These are phyloP conservation scores for Ceratina australensis DNA, from an alignment of 1,140 invertebrate genomes.

Conservation along the genomic window DNA sequence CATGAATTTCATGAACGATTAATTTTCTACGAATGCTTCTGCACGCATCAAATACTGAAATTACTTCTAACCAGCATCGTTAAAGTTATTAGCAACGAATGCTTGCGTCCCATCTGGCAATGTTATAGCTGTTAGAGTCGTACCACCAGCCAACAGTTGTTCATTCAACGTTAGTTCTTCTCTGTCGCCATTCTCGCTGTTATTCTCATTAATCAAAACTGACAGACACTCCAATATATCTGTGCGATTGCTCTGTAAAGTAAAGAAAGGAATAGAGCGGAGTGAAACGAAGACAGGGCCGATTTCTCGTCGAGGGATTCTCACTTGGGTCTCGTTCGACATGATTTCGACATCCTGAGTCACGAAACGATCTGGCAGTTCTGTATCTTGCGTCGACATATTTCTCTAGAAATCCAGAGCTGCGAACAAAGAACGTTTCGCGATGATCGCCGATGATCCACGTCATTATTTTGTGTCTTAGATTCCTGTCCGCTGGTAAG, in stretches of 20 bases:
- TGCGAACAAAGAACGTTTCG: conserved; percentile 61
- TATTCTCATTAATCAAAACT: conserved; percentile 68
- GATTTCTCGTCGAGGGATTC: too few relatives aligned
- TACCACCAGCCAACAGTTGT: conserved; percentile 59
- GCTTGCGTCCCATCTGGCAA: conserved; percentile 75
- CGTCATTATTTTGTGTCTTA: conserved; percentile 48
- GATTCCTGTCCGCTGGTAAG: conserved; percentile 35
- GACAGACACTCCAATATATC: conserved; percentile 71
- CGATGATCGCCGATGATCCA: conserved; percentile 42
- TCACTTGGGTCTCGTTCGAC: conserved; percentile 29
- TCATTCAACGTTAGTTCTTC: conserved; percentile 70
- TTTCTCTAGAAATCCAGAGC: conserved; percentile 54
- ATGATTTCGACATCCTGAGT: conserved; percentile 52
- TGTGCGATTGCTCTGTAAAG: conserved; percentile 59
- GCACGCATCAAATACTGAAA: not conserved
- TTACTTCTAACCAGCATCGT: conserved; percentile 58
- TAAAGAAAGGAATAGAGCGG: not conserved
- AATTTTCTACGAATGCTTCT: not conserved
- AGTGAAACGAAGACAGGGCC: too few relatives aligned
- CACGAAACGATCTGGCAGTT: conserved; percentile 51
- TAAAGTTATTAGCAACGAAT: conserved; percentile 67
- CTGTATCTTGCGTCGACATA: conserved; percentile 69
- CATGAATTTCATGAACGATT: too few relatives aligned
- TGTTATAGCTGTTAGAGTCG: conserved; percentile 71
- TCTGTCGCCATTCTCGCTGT: conserved; percentile 52